Evolutionary conservation across 2,888 invertebrate species (phyloP), one percentile per base, ranked within the genome.

Genomic region (Hypena proboscidalis): DNA sequence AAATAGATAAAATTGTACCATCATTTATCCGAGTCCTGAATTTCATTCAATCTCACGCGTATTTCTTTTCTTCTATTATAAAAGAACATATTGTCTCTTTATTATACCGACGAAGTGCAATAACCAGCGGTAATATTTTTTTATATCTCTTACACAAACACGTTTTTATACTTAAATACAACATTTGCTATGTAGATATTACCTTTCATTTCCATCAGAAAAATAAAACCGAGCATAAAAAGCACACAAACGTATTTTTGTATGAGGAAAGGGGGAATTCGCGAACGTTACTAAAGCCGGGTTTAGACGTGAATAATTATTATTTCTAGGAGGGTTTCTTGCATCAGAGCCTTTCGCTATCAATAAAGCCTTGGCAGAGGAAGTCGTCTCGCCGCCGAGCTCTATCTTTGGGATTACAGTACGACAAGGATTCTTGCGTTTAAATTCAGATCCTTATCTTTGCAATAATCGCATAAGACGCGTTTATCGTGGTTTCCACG

Each of bases 361-460:
- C 76, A 71, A 76, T 76, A 76, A 76, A 60, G 74, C 64, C 70
- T 63, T 38, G 44, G 37, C 52, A 37, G 67, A 68, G 58, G 50
- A 63, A 57, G 46, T 54, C 55, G 38, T 42, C 32, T 37, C 47
- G 49, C 62, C 74, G 70, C 77, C 77, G 71, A 77, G 74, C 76
- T 85, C 80, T 65, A 78, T 85, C 86, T 82, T 72, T 58, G 58
- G 85, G 85, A 84, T 85, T 85, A 85, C 58, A 45, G 42, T 22
- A 58, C 55, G 74, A 75, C 73, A 76, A 64, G 71, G 66, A 72
- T 71, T 70, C 72, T 66, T 77, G 79, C 59, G 61, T 74, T 77
- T 74, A 79, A 82, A 81, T 83, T 81, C 74, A 83, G 83, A 83
- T 82, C 74, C 68, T 80, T 77, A 85, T 85, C 84, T 85, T 80